Evolutionary conservation across 1,140 invertebrate genomes (phyloP), one percentile per base, ranked within the genome.

Genomic region (Hyles euphorbiae): DNA sequence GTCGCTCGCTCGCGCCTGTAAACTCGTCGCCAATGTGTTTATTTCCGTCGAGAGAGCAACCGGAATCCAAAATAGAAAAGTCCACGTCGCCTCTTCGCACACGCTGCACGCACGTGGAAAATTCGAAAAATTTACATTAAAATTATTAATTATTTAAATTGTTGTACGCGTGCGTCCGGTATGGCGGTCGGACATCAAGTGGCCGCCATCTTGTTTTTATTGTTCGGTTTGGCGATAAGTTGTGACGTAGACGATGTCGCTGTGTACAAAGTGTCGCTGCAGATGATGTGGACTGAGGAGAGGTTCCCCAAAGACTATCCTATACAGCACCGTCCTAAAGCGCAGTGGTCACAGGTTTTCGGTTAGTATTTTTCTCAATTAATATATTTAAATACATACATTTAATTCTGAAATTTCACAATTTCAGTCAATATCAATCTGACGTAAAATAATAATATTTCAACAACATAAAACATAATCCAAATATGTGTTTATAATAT

Each of bases 241-340:
- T 90, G 88, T 80, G 81, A 89, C 54, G 76, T 83, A 0, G 89
- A 91, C 59, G 87, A 89, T 56, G 79, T 97, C 70, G 95, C 94
- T 53, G 92, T 95, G 68, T 98, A 97, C 87, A 94, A 94, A 83
- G 93, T 97, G 76, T 93, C 93, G 44, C 84, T 98, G 76, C 92
- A 94, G 71, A 96, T 95, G 59, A 93, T 95, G 76, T 98, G 97
- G 96, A 95, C 94, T 59, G 92, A 94, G 59, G 92, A 95, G 56
- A 91, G 91, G 60, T 97, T 97, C 81, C 96, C 96, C 4, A 96
- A 96, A 78, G 96, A 97, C 83, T 98, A 95, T 87, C 96, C 96
- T n/a, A 43, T 54, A 0, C 93, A 94, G 74, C 95, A 94, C 92
- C 92, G 96, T 75, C 96, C 96, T 7, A 94, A 94, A 36, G 96